Evolutionary conservation across 1,140 invertebrate species (phyloP).

Genomic region (Drosophila eugracilis): DNA sequence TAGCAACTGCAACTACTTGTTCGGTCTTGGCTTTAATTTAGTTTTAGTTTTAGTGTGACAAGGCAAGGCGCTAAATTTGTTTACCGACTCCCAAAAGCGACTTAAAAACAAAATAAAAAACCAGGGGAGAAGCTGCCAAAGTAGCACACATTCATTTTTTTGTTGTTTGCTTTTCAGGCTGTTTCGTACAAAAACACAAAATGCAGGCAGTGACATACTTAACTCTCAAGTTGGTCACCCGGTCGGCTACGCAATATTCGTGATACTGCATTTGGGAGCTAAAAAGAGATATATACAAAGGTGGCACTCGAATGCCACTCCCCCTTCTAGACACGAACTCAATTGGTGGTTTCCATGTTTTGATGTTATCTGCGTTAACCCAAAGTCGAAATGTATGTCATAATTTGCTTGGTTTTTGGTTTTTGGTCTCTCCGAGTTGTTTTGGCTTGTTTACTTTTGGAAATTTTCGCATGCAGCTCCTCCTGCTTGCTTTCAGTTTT

Average conservation of each 20-base stretch:
- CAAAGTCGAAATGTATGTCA: conserved; percentile 51
- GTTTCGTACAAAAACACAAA: conserved; percentile 21
- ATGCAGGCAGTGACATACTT: conserved; percentile 44
- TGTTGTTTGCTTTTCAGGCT: conserved; percentile 46
- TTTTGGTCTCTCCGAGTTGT: conserved; percentile 7
- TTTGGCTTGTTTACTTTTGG: conserved; percentile 36
- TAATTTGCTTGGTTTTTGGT: conserved; percentile 31
- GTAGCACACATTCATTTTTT: conserved; percentile 57
- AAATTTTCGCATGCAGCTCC: conserved; percentile 49
- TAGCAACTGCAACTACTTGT: conserved; percentile 32
- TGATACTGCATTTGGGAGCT: not conserved
- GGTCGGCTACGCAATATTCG: conserved; percentile 65
- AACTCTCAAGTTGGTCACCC: conserved; percentile 46
- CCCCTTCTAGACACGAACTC: conserved; percentile 18
- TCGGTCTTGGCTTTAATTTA: conserved; percentile 56
- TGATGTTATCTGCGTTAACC: conserved; percentile 41
- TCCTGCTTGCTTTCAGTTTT: too few relatives aligned
- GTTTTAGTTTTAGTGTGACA: conserved; percentile 58
- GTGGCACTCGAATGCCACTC: conserved; percentile 2
- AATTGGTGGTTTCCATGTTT: conserved; percentile 3
- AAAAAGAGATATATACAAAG: conserved; percentile 11
- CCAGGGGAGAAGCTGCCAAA: conserved; percentile 16
- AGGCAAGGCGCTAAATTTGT: conserved; percentile 75
- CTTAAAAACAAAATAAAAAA: not conserved
- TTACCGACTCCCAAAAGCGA: conserved; percentile 58